phyloP scores from a whole-genome alignment of 2,888 invertebrate genomes.

The Dioctria rufipes region DNA sequence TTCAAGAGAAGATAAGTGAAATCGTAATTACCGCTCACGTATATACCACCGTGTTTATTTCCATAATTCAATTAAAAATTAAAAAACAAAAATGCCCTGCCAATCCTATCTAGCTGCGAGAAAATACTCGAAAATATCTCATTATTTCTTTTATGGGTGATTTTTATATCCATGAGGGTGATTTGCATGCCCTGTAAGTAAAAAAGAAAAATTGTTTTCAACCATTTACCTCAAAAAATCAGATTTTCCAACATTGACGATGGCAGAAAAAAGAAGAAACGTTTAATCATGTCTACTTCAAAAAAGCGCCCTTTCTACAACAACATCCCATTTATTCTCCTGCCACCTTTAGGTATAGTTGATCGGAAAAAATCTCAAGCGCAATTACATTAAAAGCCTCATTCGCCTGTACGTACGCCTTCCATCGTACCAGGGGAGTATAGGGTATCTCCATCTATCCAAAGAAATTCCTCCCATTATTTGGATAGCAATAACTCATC shows the following conservation, averaged over 20 bases:
- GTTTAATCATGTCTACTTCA: constrained; percentile 34
- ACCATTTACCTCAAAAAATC: constrained; percentile 39
- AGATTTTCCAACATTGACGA: constrained; percentile 38
- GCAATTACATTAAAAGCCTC: constrained; percentile 46
- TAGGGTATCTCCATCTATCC: constrained; percentile 25
- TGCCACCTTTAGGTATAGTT: not conserved
- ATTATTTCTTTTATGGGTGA: constrained; percentile 20
- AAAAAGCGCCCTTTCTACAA: not conserved
- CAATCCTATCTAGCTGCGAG: not conserved
- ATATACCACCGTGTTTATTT: not conserved
- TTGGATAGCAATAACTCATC: constrained; percentile 48
- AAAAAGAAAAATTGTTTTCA: constrained; percentile 27
- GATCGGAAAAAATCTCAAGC: constrained; percentile 42
- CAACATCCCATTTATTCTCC: not conserved
- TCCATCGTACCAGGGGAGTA: not conserved
- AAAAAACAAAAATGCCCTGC: constrained; percentile 1
- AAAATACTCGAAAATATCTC: constrained; percentile 29
- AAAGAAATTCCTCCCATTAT: constrained; percentile 33
- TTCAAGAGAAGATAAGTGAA: too few species aligned
- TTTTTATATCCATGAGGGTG: constrained; percentile 26
- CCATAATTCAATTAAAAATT: constrained; percentile 34
- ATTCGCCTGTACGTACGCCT: not conserved
- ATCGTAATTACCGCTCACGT: too few species aligned
- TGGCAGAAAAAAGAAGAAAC: constrained; percentile 23
- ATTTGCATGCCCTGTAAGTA: constrained; percentile 39